Base-by-base conservation (phyloP, 2,797 vertebrate genomes). In the Picus viridis region DNA sequence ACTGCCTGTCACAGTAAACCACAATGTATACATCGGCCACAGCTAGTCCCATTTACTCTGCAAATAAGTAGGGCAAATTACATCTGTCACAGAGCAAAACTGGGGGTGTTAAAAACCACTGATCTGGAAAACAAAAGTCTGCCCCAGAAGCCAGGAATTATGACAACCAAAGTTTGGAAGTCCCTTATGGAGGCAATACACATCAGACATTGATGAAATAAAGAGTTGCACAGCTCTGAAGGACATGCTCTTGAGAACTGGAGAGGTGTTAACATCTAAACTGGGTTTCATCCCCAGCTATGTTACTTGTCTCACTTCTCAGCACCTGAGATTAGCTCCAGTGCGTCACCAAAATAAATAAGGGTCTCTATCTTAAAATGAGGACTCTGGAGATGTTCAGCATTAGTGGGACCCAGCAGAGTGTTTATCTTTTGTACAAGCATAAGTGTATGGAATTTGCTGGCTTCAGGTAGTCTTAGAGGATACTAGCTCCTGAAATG, bases 321-420 rank as follows among this genome's bases (percentile, higher is more conserved):
- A 87, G 72, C 47, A 72, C 12, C 39, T 64, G 51, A 89, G 32
- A 56, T 91, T 29, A 91, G 32, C 54, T 86, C 68, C 27, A 83
- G 36, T 14, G 41, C 57, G 88, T 93, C 71, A 74, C 22, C 32
- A 88, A 83, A 89, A 70, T 75, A 95, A 88, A 74, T 51, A 83
- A 70, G 17, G 30, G 36, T 80, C 6, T 51, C 36, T 43, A 54
- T 74, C 49, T 71, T 43, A 87, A 88, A 92, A 39, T 16, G 30
- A 92, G 43, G 57, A 62, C 63, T 67, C 78, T 36, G 16, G 17
- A 94, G 73, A 69, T 63, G n/a, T 84, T 56, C 34, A 83, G 30
- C 34, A 53, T 79, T 64, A 81, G 53, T 51, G 39, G 53, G 53
- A 53, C 53, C 68, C 65, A 22, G 59, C 10, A 45, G 49, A 57